Conservation (phyloP, 2,113 vertebrate species). For the Corvus moneduloides region DNA sequence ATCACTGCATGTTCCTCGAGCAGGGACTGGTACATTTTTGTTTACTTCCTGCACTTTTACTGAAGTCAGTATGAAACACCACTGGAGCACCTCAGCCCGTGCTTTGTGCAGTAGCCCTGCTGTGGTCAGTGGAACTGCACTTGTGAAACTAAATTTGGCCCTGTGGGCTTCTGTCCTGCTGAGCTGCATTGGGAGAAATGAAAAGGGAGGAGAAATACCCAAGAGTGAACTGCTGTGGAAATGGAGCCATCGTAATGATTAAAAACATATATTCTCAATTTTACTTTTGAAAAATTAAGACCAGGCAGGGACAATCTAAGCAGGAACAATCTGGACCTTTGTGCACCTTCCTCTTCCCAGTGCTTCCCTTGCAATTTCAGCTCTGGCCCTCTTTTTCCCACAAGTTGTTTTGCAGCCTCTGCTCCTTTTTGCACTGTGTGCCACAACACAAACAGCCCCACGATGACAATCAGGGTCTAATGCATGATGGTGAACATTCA, state of each 20-base stretch:
- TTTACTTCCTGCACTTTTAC: not conserved
- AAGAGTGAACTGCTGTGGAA: not conserved
- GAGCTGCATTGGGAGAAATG: not conserved
- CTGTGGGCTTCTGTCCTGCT: not conserved
- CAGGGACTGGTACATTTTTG: not conserved
- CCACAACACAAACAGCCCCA: not conserved
- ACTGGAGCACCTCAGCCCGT: not conserved
- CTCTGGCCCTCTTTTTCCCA: not conserved
- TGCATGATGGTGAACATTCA: not conserved
- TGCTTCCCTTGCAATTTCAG: not conserved
- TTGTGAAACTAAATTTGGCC: not conserved
- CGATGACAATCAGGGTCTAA: not conserved
- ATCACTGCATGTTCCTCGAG: fast-evolving
- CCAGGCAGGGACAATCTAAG: not conserved
- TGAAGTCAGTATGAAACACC: not conserved
- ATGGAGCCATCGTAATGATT: not conserved
- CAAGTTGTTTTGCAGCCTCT: not conserved
- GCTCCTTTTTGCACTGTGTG: not conserved
- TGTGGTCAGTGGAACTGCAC: not conserved
- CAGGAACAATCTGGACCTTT: not conserved
- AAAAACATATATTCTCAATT: not conserved
- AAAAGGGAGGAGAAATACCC: not conserved
- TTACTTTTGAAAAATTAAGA: not conserved
- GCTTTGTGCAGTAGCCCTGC: not conserved
- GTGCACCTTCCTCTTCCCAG: not conserved